Evolutionary conservation across 2,888 invertebrate genomes (phyloP).

Genomic region (Zaprionus lineosus): DNA sequence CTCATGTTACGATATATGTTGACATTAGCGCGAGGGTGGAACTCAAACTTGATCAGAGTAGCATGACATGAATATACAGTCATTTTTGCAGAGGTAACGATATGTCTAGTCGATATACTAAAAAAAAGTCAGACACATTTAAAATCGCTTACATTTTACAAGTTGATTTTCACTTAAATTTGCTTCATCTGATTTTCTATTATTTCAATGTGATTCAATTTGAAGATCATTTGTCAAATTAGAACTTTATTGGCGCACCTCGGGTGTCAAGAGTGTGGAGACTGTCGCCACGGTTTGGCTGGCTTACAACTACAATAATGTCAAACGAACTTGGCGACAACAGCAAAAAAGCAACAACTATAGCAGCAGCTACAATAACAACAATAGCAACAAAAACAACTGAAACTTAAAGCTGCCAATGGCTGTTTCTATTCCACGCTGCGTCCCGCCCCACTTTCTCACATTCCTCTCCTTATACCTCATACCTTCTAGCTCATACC

Average conservation of each 20-base stretch:
- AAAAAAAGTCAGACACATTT: too few species aligned
- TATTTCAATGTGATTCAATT: too few species aligned
- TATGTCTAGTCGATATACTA: not conserved
- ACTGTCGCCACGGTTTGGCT: conserved; percentile 37
- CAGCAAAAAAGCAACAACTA: conserved; percentile 29
- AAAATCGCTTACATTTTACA: too few species aligned
- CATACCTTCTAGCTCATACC: conserved; percentile 2
- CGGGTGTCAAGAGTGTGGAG: conserved; percentile 7
- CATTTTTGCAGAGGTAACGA: too few species aligned
- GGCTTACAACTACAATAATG: conserved; percentile 68
- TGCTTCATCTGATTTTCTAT: too few species aligned
- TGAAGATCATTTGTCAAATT: too few species aligned
- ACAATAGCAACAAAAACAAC: conserved; percentile 15
- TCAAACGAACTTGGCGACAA: conserved; percentile 62
- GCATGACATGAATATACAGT: too few species aligned
- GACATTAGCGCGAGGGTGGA: conserved; percentile 13
- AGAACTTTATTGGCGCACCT: conserved; percentile 14
- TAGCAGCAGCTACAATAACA: conserved; percentile 16
- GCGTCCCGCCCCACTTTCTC: too few species aligned
- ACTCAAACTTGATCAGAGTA: too few species aligned
- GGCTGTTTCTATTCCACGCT: too few species aligned
- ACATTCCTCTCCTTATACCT: not conserved
- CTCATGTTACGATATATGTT: conserved; percentile 43
- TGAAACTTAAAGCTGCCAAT: too few species aligned
- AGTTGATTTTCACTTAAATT: too few species aligned